These are phyloP conservation scores for Aradophagus sp. DNA, from an alignment of 1,140 invertebrate genomes.

Conservation along the genomic window DNA sequence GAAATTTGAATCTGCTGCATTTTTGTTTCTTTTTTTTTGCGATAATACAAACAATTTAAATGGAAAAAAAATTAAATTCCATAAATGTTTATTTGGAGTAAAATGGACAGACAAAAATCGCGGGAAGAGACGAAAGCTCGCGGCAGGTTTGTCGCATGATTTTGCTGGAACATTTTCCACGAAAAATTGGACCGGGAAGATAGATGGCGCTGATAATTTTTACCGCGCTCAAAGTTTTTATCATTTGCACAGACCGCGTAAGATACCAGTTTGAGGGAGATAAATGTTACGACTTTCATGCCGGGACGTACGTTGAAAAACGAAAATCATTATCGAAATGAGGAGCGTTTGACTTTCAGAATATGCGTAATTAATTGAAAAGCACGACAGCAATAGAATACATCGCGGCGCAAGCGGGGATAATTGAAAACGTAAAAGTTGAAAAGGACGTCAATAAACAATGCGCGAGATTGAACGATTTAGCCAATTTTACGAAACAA, in stretches of 20 bases:
- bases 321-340: conserved; percentile 4
- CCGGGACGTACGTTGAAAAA: not conserved
- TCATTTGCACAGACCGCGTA: conserved; percentile 30
- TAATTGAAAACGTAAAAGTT: no score
- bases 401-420: no score
- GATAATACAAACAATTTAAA: conserved; percentile 23
- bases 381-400: no score
- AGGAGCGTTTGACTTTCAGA: conserved; percentile 3
- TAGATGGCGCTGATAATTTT: conserved; percentile 19
- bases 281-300: conserved; percentile 17
- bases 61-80: conserved; percentile 26
- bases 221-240: conserved; percentile 23
- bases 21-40: conserved; percentile 9
- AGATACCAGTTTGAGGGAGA: conserved; percentile 22
- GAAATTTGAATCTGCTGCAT: conserved; percentile 10
- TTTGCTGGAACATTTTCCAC: no score
- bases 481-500: no score
- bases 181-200: conserved; percentile 9
- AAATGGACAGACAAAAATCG: conserved; percentile 2
- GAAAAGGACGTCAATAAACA: no score
- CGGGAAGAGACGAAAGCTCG: no score
- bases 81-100: conserved; percentile 15
- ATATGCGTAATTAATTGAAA: no score
- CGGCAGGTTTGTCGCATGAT: no score
- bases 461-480: no score